Base-by-base conservation (phyloP, 2,797 vertebrate species). In the Phyllotis vaccarum region DNA sequence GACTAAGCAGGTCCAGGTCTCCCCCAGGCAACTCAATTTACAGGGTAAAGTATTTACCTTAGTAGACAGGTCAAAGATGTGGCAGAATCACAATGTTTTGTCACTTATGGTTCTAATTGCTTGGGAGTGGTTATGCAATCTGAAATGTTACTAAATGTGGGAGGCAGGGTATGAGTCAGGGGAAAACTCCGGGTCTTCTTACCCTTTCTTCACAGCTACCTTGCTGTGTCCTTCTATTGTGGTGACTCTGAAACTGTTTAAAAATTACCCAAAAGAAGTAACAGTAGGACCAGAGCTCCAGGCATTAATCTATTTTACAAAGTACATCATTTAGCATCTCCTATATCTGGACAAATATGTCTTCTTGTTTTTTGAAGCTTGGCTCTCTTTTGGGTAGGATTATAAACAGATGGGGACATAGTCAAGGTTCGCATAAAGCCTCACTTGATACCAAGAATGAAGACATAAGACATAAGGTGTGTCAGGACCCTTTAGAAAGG, bases 141-240 rank as follows among this genome's bases (percentile, higher is more conserved):
- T 70, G n/a, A 97, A 92, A 95, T 98, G 85, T 80, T 88, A 91
- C 12, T 49, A 79, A 91, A 76, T 0, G 21, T 96, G 87, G 93
- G 96, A 89, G 91, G 93, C 79, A 78, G 29, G 19, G 62, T 82
- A 6, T 94, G 95, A 97, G 78, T 97, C 95, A 96, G 62, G 24
- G 31, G 13, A 66, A 76, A 83, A 54, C 82, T 93, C 66, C 29
- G n/a, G 76, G 89, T 95, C 86, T 85, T 82, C 68, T 91, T 90
- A 52, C 64, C 68, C 81, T 94, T 86, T 89, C 40, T 2, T 89
- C 90, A 93, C 92, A 96, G 22, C 37, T 19, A 88, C 76, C 46
- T 89, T 34, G 22, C 72, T 86, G 31, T 27, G 62, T 78, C 66
- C 16, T 94, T 74, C 24, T 62, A 43, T 62, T 12, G 2, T 43